phyloP scores from a whole-genome alignment of 1,140 invertebrate species.

The Pentalonia nigronervosa region DNA sequence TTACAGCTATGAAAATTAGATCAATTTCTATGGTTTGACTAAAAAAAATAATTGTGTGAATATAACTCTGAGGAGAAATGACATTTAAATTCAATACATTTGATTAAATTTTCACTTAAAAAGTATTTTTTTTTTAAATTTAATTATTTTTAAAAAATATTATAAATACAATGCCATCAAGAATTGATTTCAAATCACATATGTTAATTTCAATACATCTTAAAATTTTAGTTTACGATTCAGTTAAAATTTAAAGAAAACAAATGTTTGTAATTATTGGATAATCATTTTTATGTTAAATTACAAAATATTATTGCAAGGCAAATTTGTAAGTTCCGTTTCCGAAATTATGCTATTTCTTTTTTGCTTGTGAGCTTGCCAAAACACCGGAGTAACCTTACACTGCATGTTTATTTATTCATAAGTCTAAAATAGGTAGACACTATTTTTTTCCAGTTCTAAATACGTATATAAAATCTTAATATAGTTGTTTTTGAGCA shows the following conservation, averaged over 20 bases:
- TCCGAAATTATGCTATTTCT: constrained; percentile 3
- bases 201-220: too few relatives aligned
- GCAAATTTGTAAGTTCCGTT: constrained; percentile 4
- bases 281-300: not conserved
- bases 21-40: not conserved
- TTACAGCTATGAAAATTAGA: not conserved
- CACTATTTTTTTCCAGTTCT: not conserved
- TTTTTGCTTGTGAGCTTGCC: constrained; percentile 25
- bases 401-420: constrained; percentile 44
- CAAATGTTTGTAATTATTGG: not conserved
- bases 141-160: too few relatives aligned
- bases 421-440: constrained; percentile 48
- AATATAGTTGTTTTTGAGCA: not conserved
- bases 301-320: not conserved
- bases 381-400: constrained; percentile 51
- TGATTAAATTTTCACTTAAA: not conserved
- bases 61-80: not conserved
- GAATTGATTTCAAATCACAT: too few relatives aligned
- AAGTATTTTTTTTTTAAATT: not conserved
- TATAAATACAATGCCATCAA: too few relatives aligned
- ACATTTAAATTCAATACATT: not conserved
- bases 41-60: not conserved
- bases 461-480: not conserved
- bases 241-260: not conserved
- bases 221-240: not conserved